These are phyloP conservation scores for Palythoa grandis DNA, from an alignment of 92 coral and sea anemone genomes.

Conservation along the genomic window DNA sequence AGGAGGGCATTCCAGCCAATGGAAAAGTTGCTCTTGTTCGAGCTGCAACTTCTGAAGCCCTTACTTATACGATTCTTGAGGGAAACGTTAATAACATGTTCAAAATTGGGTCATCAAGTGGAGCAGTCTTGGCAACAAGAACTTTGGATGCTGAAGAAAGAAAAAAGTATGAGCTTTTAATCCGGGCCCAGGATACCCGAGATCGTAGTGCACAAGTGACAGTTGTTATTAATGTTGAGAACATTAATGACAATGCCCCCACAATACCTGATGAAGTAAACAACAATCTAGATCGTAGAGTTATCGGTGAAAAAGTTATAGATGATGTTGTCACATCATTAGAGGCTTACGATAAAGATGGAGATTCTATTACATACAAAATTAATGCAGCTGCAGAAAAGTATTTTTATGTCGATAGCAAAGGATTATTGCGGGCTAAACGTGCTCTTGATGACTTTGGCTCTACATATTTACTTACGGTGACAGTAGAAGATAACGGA, in stretches of 20 bases:
- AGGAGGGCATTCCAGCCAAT: constrained; percentile 75
- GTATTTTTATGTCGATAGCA: constrained; percentile 62
- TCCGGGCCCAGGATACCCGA: constrained; percentile 82
- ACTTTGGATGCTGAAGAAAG: constrained; percentile 79
- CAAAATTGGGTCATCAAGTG: constrained; percentile 74
- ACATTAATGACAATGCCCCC: constrained; percentile 89
- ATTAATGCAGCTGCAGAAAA: constrained; percentile 47
- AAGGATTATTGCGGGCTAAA: constrained; percentile 75
- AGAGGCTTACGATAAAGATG: constrained; percentile 77
- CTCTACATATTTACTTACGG: constrained; percentile 60
- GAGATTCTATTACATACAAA: constrained; percentile 62
- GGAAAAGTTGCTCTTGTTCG: constrained; percentile 87
- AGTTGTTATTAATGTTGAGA: constrained; percentile 70
- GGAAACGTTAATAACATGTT: constrained; percentile 78
- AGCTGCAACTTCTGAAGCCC: constrained; percentile 94
- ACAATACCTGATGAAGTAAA: constrained; percentile 72
- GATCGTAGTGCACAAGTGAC: constrained; percentile 85
- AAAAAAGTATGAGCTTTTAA: constrained; percentile 59
- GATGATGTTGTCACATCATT: constrained; percentile 81
- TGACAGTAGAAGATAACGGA: constrained; percentile 72
- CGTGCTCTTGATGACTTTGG: constrained; percentile 60
- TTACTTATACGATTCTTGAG: constrained; percentile 70
- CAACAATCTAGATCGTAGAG: constrained; percentile 78
- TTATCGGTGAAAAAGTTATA: constrained; percentile 68
- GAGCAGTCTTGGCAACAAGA: constrained; percentile 74